Evolutionary conservation across 2,113 vertebrate genomes (phyloP).

Genomic region (Silurus meridionalis): DNA sequence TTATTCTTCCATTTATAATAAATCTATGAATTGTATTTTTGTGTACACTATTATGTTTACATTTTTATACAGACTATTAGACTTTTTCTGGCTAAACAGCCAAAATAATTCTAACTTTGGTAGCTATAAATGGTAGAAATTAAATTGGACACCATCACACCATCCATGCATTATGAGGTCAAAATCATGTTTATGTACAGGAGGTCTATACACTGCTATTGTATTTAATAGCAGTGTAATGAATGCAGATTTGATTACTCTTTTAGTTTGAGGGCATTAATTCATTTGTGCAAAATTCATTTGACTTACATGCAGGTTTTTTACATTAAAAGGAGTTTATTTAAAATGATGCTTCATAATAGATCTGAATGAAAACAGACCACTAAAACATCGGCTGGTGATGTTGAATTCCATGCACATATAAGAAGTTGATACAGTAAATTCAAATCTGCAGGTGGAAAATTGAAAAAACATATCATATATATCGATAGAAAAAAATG

Average conservation of each 20-base stretch:
- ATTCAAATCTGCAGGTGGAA: not conserved
- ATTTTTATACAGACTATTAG: too few species aligned
- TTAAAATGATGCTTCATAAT: not conserved
- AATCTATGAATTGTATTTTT: too few species aligned
- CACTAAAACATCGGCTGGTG: not conserved
- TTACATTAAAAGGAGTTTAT: not conserved
- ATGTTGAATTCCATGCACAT: not conserved
- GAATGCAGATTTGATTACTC: not conserved
- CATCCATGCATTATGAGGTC: not conserved
- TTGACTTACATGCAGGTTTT: not conserved
- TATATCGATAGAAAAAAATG: not conserved
- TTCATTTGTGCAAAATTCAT: not conserved
- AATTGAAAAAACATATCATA: not conserved
- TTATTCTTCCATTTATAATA: too few species aligned
- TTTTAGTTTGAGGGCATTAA: not conserved
- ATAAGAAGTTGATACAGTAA: not conserved
- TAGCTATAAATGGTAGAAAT: not conserved
- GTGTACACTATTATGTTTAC: too few species aligned
- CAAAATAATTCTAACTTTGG: not conserved
- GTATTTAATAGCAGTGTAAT: not conserved
- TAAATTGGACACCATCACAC: not conserved
- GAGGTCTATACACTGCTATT: not conserved
- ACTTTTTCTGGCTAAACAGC: not conserved
- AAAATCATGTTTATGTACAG: not conserved
- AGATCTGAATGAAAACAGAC: not conserved